These are phyloP conservation scores for Tethya wilhelma DNA, from an alignment of 37 sponge, comb jelly and placozoan species.

Conservation along the genomic window DNA sequence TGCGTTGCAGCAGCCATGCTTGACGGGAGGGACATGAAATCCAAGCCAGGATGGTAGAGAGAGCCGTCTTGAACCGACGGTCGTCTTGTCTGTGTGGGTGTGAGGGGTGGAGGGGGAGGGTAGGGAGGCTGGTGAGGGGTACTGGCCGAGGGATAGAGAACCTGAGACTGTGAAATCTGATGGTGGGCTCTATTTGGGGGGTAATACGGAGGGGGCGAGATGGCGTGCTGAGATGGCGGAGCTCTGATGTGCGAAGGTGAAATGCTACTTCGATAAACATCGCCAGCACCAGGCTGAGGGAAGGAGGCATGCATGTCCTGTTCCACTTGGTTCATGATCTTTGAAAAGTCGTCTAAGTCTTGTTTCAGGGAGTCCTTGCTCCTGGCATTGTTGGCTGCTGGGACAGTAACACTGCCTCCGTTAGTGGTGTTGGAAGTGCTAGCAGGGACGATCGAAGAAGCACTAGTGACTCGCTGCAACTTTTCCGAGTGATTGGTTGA, in stretches of 20 bases:
- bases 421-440: not conserved
- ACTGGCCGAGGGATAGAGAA: too few species aligned
- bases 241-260: not conserved
- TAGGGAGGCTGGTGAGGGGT: not conserved
- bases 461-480: too few species aligned
- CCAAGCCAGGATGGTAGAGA: not conserved
- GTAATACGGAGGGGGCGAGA: conserved; percentile 16
- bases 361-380: conserved; percentile 12
- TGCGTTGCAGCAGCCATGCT: not conserved
- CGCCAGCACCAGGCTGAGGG: not conserved
- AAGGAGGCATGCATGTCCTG: conserved; percentile 18
- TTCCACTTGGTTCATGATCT: conserved; percentile 47
- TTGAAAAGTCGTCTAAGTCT: conserved; percentile 62
- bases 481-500: too few species aligned
- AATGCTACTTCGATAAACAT: too few species aligned
- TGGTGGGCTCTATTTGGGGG: not conserved
- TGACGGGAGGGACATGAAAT: not conserved
- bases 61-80: not conserved
- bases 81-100: not conserved
- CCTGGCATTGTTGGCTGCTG: not conserved
- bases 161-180: too few species aligned
- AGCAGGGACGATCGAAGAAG: not conserved
- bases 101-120: not conserved
- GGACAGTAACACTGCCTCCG: not conserved
- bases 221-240: not conserved